phyloP scores from a whole-genome alignment of 2,888 invertebrate genomes.

The Tortricodes alternella region DNA sequence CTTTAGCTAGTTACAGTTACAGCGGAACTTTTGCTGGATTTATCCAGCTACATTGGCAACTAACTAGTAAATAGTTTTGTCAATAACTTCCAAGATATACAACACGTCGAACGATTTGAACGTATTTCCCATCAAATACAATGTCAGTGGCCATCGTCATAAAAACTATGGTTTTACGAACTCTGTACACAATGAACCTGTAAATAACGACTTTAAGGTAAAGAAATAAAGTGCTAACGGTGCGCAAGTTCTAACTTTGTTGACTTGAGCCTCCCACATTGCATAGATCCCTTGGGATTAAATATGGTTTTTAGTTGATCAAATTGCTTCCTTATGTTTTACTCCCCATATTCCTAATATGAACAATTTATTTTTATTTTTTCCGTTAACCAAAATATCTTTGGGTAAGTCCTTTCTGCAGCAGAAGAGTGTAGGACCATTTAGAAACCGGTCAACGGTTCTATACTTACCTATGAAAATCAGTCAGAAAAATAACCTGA shows the following conservation, averaged over 20 bases:
- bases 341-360: not conserved
- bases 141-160: conserved; percentile 25
- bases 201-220: conserved; percentile 8
- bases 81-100: too few relatives aligned
- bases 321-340: conserved; percentile 42
- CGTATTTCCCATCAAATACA: conserved; percentile 22
- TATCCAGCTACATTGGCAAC: too few relatives aligned
- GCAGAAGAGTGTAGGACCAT: too few relatives aligned
- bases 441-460: too few relatives aligned
- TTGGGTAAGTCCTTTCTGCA: too few relatives aligned
- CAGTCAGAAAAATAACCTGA: too few relatives aligned
- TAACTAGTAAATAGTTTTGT: too few relatives aligned
- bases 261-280: conserved; percentile 43
- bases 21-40: too few relatives aligned
- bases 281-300: conserved; percentile 55
- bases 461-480: too few relatives aligned
- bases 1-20: too few relatives aligned
- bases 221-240: not conserved
- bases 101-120: conserved; percentile 14
- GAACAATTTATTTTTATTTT: conserved; percentile 1
- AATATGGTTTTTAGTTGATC: conserved; percentile 39
- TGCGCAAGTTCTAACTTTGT: conserved; percentile 12
- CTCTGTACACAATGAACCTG: not conserved
- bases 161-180: conserved; percentile 21
- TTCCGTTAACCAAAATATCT: not conserved